phyloP scores from a whole-genome alignment of 1,140 invertebrate genomes.

The Brachionus manjavacas region DNA sequence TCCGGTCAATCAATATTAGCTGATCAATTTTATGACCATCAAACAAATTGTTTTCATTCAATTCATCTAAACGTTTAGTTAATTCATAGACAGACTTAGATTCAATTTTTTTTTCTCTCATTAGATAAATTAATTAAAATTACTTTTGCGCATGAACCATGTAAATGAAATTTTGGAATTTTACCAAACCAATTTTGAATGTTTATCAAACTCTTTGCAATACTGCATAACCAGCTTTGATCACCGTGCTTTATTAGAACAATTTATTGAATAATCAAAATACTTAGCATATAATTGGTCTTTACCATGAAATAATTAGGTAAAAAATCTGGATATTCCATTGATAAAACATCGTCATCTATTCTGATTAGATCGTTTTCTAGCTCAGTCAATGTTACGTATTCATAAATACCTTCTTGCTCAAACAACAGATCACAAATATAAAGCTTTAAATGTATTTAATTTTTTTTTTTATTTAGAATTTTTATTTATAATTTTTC shows the following conservation, averaged over 20 bases:
- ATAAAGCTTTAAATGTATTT: neutral
- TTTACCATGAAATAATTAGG: constrained; percentile 29
- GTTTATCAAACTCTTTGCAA: constrained; percentile 16
- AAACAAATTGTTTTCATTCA: neutral
- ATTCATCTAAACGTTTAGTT: neutral
- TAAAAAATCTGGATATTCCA: constrained; percentile 34
- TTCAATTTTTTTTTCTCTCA: neutral
- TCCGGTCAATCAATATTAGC: constrained; percentile 32
- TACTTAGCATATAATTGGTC: neutral
- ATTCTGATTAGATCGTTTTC: constrained; percentile 37
- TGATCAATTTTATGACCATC: constrained; percentile 17
- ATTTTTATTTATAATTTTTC: too few species aligned
- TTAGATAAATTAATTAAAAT: neutral
- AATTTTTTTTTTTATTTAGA: neutral
- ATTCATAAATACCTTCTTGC: constrained; percentile 33
- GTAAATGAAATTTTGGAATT: constrained; percentile 39
- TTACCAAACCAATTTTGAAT: constrained; percentile 26
- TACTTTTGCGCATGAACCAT: constrained; percentile 35
- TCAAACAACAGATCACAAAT: constrained; percentile 27
- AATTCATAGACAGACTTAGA: constrained; percentile 20
- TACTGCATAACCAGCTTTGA: neutral
- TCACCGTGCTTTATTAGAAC: constrained; percentile 23
- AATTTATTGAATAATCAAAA: neutral
- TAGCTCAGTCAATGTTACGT: neutral
- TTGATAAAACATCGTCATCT: constrained; percentile 37